A percentile compares a stretch with the other conserved stretches of the same genome.
Evolutionary conservation across 2,113 vertebrate genomes (phyloP).

Genomic region (Cyanoliseus patagonus): DNA sequence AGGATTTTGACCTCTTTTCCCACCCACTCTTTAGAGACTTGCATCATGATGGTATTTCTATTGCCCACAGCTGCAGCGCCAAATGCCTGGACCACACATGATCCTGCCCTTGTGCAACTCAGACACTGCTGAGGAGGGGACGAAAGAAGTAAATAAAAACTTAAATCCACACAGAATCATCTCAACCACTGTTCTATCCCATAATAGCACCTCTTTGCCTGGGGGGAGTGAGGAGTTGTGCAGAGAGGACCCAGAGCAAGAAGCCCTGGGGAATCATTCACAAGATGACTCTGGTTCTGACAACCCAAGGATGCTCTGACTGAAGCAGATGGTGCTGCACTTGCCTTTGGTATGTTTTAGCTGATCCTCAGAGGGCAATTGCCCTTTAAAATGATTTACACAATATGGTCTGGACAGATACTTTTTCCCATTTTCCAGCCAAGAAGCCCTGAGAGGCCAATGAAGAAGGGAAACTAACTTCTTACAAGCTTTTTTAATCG

Average conservation of each 20-base stretch:
- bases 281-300: neutral
- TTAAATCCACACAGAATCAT: neutral
- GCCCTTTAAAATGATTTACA: neutral
- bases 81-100: neutral
- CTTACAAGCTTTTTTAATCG: neutral
- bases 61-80: neutral
- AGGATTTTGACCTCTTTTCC: neutral
- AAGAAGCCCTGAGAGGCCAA: neutral
- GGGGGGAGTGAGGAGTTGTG: neutral
- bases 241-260: neutral
- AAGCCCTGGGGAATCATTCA: neutral
- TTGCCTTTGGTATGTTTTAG: neutral
- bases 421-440: neutral
- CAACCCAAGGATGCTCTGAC: neutral
- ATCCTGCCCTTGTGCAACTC: neutral
- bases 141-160: neutral
- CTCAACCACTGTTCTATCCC: fast-evolving
- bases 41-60: neutral
- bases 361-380: neutral
- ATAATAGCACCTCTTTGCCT: neutral
- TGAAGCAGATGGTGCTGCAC: neutral
- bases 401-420: neutral
- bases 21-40: neutral
- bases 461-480: neutral
- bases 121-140: neutral